These are phyloP conservation scores for Urechis unicinctus DNA, from an alignment of 2,888 invertebrate genomes.

Conservation along the genomic window DNA sequence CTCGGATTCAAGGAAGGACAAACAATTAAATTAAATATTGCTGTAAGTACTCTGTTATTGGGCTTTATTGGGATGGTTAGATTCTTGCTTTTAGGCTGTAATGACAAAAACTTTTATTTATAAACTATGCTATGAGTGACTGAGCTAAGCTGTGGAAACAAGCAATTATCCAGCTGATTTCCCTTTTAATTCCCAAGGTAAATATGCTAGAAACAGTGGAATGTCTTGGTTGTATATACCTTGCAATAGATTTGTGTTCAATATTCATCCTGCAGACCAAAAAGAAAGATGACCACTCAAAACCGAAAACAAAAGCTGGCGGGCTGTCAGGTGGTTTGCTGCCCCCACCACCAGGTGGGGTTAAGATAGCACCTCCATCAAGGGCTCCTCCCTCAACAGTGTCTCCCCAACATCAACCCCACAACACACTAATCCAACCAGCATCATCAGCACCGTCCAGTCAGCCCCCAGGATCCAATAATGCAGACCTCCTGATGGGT, in stretches of 20 bases:
- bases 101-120: too few relatives aligned
- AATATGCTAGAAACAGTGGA: too few relatives aligned
- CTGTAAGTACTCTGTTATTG: conserved; percentile 25
- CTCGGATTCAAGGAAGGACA: conserved; percentile 98
- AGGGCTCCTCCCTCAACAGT: background rate
- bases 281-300: conserved; percentile 40
- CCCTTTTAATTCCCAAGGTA: background rate
- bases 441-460: background rate
- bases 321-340: conserved; percentile 55
- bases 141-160: background rate
- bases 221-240: too few relatives aligned
- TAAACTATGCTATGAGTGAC: background rate
- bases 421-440: too few relatives aligned
- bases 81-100: background rate
- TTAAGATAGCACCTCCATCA: conserved; percentile 64
- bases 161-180: background rate
- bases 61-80: too few relatives aligned
- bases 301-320: conserved; percentile 59
- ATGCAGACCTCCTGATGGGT: background rate
- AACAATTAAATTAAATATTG: conserved; percentile 97
- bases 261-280: background rate
- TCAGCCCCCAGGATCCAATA: background rate
- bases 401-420: background rate
- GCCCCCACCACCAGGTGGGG: conserved; percentile 78
- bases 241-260: background rate